Evolutionary conservation across 2,888 invertebrate genomes (phyloP).

Genomic region (Clistopyga incitator): DNA sequence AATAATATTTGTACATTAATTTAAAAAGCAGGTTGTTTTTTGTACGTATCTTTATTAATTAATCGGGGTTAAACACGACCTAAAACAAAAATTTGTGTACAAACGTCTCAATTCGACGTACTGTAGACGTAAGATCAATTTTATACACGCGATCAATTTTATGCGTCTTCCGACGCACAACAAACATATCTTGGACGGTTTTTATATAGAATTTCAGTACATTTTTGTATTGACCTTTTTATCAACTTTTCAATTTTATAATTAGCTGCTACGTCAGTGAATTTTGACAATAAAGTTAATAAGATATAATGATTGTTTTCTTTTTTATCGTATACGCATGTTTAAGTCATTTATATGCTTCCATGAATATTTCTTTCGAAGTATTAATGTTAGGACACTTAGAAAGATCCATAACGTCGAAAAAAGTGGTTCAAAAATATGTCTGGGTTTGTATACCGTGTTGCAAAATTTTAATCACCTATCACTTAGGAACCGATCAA

Average conservation of each 20-base stretch:
- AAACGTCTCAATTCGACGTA: not conserved
- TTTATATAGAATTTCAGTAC: conserved; percentile 55
- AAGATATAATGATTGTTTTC: conserved; percentile 18
- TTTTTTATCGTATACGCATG: not conserved
- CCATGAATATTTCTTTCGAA: too few species aligned
- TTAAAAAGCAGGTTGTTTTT: conserved; percentile 21
- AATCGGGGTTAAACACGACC: conserved; percentile 23
- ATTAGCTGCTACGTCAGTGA: conserved; percentile 51
- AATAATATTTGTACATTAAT: conserved; percentile 57
- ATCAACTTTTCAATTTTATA: conserved; percentile 53
- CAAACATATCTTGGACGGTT: conserved; percentile 54
- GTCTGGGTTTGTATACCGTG: too few species aligned
- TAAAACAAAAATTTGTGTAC: conserved; percentile 12
- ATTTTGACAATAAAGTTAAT: conserved; percentile 65
- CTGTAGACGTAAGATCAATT: conserved; percentile 20
- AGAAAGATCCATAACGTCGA: too few species aligned
- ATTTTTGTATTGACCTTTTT: conserved; percentile 59
- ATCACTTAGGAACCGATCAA: too few species aligned
- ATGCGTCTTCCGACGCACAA: conserved; percentile 11
- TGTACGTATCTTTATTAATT: conserved; percentile 45
- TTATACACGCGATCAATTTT: conserved; percentile 24
- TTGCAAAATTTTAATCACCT: too few species aligned
- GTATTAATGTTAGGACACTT: too few species aligned
- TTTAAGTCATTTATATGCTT: not conserved
- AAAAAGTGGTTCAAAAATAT: too few species aligned